Conservation (phyloP, 1,140 invertebrate genomes). For the Whitmania pigra region DNA sequence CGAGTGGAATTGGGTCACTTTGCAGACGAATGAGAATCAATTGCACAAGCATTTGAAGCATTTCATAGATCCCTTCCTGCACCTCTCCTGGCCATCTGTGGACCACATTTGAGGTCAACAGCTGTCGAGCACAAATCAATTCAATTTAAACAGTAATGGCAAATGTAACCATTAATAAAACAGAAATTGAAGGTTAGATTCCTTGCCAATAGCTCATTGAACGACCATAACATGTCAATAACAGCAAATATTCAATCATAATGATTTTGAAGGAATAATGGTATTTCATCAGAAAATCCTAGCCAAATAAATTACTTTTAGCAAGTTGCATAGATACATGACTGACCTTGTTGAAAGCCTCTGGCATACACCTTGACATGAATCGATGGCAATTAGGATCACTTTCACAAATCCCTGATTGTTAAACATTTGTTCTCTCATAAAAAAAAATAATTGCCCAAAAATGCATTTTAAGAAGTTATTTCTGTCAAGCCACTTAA, state of each 20-base stretch:
- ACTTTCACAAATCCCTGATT: slow-evolving; percentile 38
- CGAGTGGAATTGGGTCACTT: slow-evolving; percentile 37
- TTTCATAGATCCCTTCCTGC: slow-evolving; percentile 47
- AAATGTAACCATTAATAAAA: neutral
- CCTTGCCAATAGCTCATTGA: neutral
- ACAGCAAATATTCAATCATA: neutral
- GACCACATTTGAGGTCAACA: slow-evolving; percentile 44
- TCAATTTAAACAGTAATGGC: neutral
- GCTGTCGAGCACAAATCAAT: slow-evolving; percentile 28
- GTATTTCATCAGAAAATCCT: too few relatives aligned
- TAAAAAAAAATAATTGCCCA: neutral
- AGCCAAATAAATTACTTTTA: too few relatives aligned
- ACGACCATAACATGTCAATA: neutral
- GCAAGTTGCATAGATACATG: too few relatives aligned
- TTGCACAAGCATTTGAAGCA: slow-evolving; percentile 46
- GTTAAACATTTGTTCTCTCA: slow-evolving; percentile 8
- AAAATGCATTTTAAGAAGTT: neutral
- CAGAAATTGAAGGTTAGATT: neutral
- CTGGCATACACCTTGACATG: slow-evolving; percentile 42
- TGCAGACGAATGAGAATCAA: slow-evolving; percentile 43
- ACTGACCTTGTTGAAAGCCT: slow-evolving; percentile 6
- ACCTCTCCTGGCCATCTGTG: slow-evolving; percentile 46
- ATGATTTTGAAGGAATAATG: too few relatives aligned
- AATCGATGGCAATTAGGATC: slow-evolving; percentile 46
- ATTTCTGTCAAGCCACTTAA: neutral